Conservation (phyloP, 64 coral and sea anemone species). For the Actinia tenebrosa region DNA sequence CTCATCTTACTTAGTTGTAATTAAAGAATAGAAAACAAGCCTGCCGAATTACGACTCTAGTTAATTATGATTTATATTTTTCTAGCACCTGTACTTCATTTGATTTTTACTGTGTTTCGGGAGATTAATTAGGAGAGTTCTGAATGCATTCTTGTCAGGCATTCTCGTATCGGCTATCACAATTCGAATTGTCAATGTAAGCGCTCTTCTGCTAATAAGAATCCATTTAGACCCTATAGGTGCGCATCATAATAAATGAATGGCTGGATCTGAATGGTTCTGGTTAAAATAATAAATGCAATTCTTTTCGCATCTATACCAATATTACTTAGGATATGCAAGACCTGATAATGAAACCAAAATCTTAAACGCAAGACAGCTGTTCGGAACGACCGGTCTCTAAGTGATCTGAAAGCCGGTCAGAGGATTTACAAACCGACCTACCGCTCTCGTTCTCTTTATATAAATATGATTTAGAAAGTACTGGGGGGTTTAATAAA, state of each 20-base stretch:
- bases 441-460: not conserved
- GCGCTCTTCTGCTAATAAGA: slow-evolving; percentile 52
- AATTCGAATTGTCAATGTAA: slow-evolving; percentile 16
- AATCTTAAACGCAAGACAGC: not conserved
- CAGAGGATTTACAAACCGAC: not conserved
- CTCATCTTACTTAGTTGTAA: not conserved
- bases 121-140: not conserved
- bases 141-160: not conserved
- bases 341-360: not conserved
- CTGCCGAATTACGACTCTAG: not conserved
- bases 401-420: not conserved
- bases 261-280: not conserved
- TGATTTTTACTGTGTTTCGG: not conserved
- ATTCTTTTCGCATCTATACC: not conserved
- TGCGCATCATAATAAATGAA: not conserved
- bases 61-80: slow-evolving; percentile 2
- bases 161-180: slow-evolving; percentile 63
- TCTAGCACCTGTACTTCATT: not conserved
- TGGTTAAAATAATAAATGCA: not conserved
- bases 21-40: not conserved
- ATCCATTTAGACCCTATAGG: slow-evolving; percentile 13
- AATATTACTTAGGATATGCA: not conserved
- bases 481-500: not conserved
- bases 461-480: not conserved
- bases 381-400: not conserved